Percentiles rank a stretch among this genome's conserved stretches.
Conservation (phyloP, 2,797 vertebrate genomes). For the Tangara arthus region DNA sequence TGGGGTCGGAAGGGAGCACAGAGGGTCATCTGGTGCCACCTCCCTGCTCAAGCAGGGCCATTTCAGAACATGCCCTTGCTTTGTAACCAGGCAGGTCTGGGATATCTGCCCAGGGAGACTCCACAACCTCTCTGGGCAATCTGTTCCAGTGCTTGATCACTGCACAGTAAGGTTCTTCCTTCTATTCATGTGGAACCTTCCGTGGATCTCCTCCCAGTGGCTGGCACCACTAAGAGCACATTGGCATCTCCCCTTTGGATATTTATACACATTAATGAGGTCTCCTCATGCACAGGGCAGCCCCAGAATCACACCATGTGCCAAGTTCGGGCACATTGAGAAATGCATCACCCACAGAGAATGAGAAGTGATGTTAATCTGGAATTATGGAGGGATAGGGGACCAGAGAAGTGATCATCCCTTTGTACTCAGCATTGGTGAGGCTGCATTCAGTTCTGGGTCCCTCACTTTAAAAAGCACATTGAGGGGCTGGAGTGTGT, state of each 20-base stretch:
- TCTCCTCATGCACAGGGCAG: neutral
- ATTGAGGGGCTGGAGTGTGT: neutral
- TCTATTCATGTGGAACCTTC: neutral
- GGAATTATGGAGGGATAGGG: neutral
- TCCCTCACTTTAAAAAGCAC: neutral
- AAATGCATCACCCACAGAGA: neutral
- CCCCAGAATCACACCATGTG: neutral
- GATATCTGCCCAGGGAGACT: neutral
- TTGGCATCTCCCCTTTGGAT: neutral
- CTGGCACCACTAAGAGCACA: neutral
- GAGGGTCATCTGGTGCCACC: neutral
- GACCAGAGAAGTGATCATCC: neutral
- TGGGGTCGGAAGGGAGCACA: neutral
- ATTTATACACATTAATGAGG: neutral
- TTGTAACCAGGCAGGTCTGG: neutral
- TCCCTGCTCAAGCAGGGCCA: neutral
- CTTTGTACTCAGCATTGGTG: neutral
- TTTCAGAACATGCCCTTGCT: neutral
- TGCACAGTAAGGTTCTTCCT: neutral
- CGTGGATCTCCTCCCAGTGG: neutral
- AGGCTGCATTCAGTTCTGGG: neutral
- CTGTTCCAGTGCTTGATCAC: neutral
- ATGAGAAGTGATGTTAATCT: neutral
- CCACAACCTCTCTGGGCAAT: neutral
- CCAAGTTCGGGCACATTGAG: neutral